These are phyloP conservation scores for Prosapia bicincta DNA, from an alignment of 2,888 invertebrate species.

Conservation along the genomic window DNA sequence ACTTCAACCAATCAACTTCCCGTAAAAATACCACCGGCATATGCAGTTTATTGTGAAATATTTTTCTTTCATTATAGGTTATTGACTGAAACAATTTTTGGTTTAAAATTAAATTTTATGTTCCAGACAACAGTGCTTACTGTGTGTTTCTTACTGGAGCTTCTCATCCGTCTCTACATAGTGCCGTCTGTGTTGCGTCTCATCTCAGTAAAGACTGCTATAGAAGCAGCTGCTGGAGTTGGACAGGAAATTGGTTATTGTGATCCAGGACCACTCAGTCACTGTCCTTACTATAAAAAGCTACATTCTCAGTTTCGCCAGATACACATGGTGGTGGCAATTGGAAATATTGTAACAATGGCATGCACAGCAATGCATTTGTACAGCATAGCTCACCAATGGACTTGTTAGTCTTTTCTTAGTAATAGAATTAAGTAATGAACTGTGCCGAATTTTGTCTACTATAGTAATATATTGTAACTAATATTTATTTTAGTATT, in stretches of 20 bases:
- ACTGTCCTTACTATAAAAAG: conserved; percentile 75
- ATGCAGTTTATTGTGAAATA: too few relatives aligned
- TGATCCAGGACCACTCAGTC: conserved; percentile 64
- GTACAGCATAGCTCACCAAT: conserved; percentile 54
- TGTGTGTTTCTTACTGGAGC: conserved; percentile 67
- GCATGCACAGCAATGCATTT: conserved; percentile 64
- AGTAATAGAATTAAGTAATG: neutral
- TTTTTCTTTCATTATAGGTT: neutral
- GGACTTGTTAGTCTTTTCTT: neutral
- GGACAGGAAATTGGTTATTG: conserved; percentile 76
- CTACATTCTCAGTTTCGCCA: conserved; percentile 71
- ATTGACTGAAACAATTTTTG: neutral
- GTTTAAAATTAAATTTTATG: neutral
- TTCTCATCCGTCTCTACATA: conserved; percentile 70
- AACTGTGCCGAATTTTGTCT: too few relatives aligned
- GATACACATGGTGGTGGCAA: conserved; percentile 73
- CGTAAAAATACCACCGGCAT: too few relatives aligned
- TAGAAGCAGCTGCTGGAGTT: conserved; percentile 63
- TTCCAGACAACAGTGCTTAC: conserved; percentile 60
- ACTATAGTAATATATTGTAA: too few relatives aligned
- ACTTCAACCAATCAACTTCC: too few relatives aligned
- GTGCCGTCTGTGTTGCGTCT: conserved; percentile 70
- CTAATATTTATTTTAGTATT: too few relatives aligned
- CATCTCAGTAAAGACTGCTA: conserved; percentile 68
- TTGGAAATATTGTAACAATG: conserved; percentile 72